phyloP scores from a whole-genome alignment of 2,113 vertebrate species.

The Sardina pilchardus region DNA sequence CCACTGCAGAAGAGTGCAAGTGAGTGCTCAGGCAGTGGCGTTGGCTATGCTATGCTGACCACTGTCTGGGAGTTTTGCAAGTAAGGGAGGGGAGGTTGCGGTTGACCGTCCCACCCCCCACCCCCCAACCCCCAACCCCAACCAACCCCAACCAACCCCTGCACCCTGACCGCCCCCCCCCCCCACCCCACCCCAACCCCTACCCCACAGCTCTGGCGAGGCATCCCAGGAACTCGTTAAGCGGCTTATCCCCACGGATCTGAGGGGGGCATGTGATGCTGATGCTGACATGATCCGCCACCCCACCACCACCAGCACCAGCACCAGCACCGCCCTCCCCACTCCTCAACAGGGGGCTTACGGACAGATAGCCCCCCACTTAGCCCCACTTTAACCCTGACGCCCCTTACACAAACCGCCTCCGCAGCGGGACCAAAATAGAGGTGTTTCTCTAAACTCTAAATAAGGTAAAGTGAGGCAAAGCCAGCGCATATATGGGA shows the following conservation, averaged over 20 bases:
- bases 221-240: constrained; percentile 78
- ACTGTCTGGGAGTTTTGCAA: neutral
- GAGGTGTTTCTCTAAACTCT: neutral
- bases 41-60: neutral
- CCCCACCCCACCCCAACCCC: too few relatives aligned
- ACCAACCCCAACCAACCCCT: too few relatives aligned
- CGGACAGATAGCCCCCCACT: neutral
- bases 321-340: too few relatives aligned
- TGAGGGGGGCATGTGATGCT: constrained; percentile 72
- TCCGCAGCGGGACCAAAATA: neutral
- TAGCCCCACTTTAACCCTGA: neutral
- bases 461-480: neutral
- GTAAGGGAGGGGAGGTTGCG: neutral
- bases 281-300: constrained; percentile 67
- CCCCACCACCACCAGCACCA: neutral
- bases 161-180: neutral
- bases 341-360: neutral
- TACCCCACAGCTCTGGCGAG: constrained; percentile 31
- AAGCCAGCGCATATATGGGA: neutral
- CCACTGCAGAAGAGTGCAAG: neutral
- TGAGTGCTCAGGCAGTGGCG: neutral
- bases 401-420: neutral
- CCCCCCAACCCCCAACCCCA: too few relatives aligned
- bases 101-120: neutral
- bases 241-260: constrained; percentile 73